Evolutionary conservation across 2,888 invertebrate species (phyloP).

Genomic region (Sminthurinus aureus): DNA sequence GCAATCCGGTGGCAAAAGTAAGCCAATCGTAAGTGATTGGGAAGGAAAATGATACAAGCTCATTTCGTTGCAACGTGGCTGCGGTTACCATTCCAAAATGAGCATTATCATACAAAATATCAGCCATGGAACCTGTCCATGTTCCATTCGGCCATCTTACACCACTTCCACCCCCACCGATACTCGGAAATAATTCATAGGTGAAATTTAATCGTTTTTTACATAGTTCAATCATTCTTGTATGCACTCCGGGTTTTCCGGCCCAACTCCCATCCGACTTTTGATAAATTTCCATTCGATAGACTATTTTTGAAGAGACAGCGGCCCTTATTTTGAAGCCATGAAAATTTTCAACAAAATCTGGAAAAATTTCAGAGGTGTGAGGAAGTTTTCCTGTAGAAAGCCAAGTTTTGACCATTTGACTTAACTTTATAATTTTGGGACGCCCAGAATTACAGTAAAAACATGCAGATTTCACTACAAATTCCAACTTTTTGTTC

Average conservation of each 20-base stretch:
- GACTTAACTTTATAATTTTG: background rate
- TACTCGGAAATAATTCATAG: no score
- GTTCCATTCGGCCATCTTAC: no score
- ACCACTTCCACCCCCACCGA: no score
- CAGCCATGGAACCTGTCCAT: no score
- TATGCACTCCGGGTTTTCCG: conserved; percentile 50
- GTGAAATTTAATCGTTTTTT: no score
- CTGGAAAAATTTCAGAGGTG: conserved; percentile 29
- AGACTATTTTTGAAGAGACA: conserved; percentile 35
- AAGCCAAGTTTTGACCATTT: background rate
- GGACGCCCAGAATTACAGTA: conserved; percentile 30
- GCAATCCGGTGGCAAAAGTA: no score
- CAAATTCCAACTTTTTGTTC: background rate
- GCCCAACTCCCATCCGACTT: conserved; percentile 18
- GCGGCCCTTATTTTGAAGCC: conserved; percentile 30
- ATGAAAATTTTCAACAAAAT: conserved; percentile 43
- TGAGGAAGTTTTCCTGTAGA: background rate
- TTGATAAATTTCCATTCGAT: conserved; percentile 34
- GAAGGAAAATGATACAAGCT: no score
- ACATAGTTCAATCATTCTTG: conserved; percentile 44
- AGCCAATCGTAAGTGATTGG: no score
- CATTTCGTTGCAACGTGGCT: no score
- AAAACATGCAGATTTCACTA: conserved; percentile 34
- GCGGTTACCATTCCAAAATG: no score
- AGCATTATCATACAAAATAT: no score